Evolutionary conservation across 2,113 vertebrate species (phyloP).

Genomic region (Prunella fulvescens): DNA sequence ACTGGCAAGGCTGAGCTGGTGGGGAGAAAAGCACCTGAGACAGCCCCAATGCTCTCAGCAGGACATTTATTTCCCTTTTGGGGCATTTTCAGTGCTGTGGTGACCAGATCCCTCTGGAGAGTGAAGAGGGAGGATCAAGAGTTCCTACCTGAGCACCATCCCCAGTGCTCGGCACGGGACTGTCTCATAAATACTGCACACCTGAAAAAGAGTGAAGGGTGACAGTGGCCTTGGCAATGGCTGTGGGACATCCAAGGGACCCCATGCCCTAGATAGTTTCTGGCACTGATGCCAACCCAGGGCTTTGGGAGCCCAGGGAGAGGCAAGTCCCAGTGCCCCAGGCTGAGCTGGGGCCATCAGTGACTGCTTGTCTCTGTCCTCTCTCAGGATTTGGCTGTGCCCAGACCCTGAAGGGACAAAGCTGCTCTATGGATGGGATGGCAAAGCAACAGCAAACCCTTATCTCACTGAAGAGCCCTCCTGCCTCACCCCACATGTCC

Average conservation of each 20-base stretch:
- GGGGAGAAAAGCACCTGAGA: fast-evolving
- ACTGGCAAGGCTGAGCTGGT: fast-evolving
- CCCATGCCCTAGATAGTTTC: not conserved
- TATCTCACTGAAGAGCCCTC: not conserved
- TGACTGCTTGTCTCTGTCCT: not conserved
- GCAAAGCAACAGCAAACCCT: not conserved
- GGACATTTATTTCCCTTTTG: not conserved
- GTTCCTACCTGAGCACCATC: conserved; percentile 75
- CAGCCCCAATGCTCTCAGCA: fast-evolving
- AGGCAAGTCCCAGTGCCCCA: not conserved
- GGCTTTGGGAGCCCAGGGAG: not conserved
- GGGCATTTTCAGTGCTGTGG: fast-evolving
- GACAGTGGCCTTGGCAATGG: not conserved
- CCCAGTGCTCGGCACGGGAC: conserved; percentile 76
- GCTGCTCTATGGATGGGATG: not conserved
- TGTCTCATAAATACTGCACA: conserved; percentile 73
- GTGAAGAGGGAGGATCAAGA: not conserved
- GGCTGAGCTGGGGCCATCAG: not conserved
- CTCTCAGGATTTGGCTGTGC: fast-evolving
- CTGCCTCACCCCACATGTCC: not conserved
- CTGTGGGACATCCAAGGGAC: not conserved
- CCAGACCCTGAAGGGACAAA: not conserved
- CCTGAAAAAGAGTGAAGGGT: conserved; percentile 62
- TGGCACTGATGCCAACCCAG: not conserved
- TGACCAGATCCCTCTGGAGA: not conserved